These are phyloP conservation scores for Athene cunicularia DNA, from an alignment of 2,113 vertebrate species.

Conservation along the genomic window DNA sequence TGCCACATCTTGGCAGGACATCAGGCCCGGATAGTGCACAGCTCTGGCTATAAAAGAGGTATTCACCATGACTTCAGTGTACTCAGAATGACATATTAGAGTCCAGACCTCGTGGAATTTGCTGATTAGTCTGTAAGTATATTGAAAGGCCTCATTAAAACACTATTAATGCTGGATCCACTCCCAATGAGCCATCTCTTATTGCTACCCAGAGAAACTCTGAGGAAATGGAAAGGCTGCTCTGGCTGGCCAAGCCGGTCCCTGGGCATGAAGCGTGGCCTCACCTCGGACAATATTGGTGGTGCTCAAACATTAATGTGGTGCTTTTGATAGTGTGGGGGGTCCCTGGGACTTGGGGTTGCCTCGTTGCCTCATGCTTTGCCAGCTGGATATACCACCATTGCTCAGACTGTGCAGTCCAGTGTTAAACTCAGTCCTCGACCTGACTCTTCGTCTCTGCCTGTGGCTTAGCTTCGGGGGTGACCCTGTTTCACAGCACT, in stretches of 20 bases:
- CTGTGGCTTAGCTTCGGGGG: not conserved
- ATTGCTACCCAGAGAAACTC: conserved; percentile 51
- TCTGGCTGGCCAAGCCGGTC: not conserved
- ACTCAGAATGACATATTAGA: conserved; percentile 26
- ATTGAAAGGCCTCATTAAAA: conserved; percentile 55
- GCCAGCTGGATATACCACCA: not conserved
- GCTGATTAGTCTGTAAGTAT: conserved; percentile 33
- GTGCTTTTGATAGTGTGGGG: not conserved
- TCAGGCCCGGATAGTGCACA: not conserved
- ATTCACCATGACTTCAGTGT: not conserved
- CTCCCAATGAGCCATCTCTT: conserved; percentile 61
- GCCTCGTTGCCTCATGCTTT: not conserved
- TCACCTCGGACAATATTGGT: not conserved
- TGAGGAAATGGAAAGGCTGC: conserved; percentile 41
- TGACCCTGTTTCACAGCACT: not conserved
- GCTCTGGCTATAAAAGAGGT: not conserved
- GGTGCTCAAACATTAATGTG: not conserved
- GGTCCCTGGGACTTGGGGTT: not conserved
- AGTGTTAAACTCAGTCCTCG: not conserved
- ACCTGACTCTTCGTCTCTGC: not conserved
- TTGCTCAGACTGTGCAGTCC: not conserved
- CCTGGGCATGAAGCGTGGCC: not conserved
- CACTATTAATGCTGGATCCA: conserved; percentile 23
- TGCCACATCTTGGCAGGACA: not conserved
- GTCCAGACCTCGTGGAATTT: conserved; percentile 9